These are phyloP conservation scores for Oceanodroma tethys DNA, from an alignment of 2,113 vertebrate species.

Conservation along the genomic window DNA sequence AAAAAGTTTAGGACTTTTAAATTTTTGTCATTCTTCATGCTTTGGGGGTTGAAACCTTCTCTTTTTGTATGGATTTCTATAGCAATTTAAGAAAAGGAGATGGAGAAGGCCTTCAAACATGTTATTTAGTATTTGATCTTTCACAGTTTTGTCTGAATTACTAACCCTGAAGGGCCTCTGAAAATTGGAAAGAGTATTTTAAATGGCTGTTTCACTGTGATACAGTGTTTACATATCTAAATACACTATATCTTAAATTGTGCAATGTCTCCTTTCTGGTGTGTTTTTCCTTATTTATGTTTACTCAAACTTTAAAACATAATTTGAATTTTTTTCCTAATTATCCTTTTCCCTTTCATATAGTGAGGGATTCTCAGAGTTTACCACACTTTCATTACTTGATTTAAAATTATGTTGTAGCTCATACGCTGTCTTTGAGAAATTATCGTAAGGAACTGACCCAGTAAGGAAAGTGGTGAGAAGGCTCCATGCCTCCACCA, in stretches of 20 bases:
- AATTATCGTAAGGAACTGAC: not conserved
- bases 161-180: constrained; percentile 18
- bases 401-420: not conserved
- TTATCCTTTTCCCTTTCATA: not conserved
- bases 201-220: not conserved
- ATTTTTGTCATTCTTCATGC: constrained; percentile 34
- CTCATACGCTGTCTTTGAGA: not conserved
- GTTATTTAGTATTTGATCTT: not conserved
- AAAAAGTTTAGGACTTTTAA: not conserved
- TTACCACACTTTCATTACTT: constrained; percentile 36
- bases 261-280: not conserved
- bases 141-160: not conserved
- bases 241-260: not conserved
- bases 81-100: constrained; percentile 29
- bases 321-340: not conserved
- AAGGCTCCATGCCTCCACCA: not conserved
- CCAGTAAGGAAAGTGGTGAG: not conserved
- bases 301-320: constrained; percentile 4
- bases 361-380: constrained; percentile 28
- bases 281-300: constrained; percentile 11
- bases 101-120: constrained; percentile 10
- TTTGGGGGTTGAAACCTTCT: constrained; percentile 52
- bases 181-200: not conserved
- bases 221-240: not conserved
- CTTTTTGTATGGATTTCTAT: constrained; percentile 15